Evolutionary conservation across 1,140 invertebrate species (phyloP), one percentile per base, ranked within the genome.

Genomic region (Drosophila cardini): DNA sequence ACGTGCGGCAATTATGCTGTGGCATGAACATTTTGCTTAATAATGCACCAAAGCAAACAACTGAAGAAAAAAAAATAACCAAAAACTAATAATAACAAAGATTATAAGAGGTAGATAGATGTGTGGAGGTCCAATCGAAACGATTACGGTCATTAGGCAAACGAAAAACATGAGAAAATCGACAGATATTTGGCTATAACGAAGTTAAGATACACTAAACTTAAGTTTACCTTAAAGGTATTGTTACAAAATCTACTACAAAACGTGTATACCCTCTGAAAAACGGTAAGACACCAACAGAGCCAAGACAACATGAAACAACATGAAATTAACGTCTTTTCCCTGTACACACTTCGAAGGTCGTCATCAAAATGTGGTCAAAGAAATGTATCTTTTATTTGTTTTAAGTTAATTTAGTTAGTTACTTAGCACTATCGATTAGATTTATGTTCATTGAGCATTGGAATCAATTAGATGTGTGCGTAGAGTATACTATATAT

Each of bases 1-100:
- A 85, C 83, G 83, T 85, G 82, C 78, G 78, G 78, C 67, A 82
- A 80, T 80, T 79, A 79, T 68, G 46, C 38, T 50, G 45, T 18
- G 40, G 80, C 64, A 73, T 65, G 85, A 85, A 75, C 68, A 78
- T 78, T 84, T 85, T 64, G 63, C 62, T 69, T 75, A 75, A 80
- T 85, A 85, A 85, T 68, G 63, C 57, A 77, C 10, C 58, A 50
- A 63, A 62, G 57, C 32, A 50, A 58, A 52, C 32, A 40, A 58
- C 56, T 72, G 65, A 72, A 61, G 52, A 56, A 26, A 16, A 26
- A 15, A 48, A 57, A 36, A 16, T 26, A n/a, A 30, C 36, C 15
- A 77, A 34, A 38, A 72, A 65, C 21, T 32, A 65, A 56, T 60
- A 73, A 78, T 64, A 42, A 67, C 52, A 80, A 53, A 62, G 72